These are phyloP conservation scores for Cephalotes varians DNA, from an alignment of 2,888 invertebrate genomes.

Conservation along the genomic window DNA sequence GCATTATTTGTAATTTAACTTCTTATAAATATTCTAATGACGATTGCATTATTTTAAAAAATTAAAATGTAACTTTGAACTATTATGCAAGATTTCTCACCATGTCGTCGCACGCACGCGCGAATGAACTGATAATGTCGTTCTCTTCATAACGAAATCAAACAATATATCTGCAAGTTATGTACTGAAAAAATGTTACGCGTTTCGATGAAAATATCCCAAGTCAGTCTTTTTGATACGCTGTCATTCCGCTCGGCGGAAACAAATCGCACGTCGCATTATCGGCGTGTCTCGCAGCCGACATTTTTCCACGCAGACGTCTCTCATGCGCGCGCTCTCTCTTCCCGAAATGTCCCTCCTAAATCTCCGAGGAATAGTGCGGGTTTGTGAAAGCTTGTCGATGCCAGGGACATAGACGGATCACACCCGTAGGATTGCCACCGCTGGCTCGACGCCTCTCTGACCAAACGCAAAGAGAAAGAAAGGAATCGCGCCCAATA, in stretches of 20 bases:
- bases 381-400: slow-evolving; percentile 65
- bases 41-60: neutral
- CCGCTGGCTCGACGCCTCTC: slow-evolving; percentile 56
- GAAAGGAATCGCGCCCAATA: slow-evolving; percentile 55
- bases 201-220: slow-evolving; percentile 51
- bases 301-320: slow-evolving; percentile 55
- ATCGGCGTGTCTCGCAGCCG: slow-evolving; percentile 50
- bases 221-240: slow-evolving; percentile 52
- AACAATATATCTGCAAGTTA: neutral
- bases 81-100: neutral
- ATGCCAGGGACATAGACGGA: slow-evolving; percentile 67
- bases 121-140: neutral
- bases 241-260: slow-evolving; percentile 47
- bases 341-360: slow-evolving; percentile 56
- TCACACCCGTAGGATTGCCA: slow-evolving; percentile 63
- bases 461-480: slow-evolving; percentile 59
- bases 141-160: neutral
- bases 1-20: neutral
- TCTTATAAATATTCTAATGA: neutral
- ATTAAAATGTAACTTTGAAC: neutral
- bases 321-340: slow-evolving; percentile 34
- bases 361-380: slow-evolving; percentile 60
- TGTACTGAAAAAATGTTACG: slow-evolving; percentile 18
- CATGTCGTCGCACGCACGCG: neutral
- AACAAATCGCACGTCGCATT: slow-evolving; percentile 55